These are phyloP conservation scores for Phoenicopterus ruber DNA, from an alignment of 2,113 vertebrate genomes.

Conservation along the genomic window DNA sequence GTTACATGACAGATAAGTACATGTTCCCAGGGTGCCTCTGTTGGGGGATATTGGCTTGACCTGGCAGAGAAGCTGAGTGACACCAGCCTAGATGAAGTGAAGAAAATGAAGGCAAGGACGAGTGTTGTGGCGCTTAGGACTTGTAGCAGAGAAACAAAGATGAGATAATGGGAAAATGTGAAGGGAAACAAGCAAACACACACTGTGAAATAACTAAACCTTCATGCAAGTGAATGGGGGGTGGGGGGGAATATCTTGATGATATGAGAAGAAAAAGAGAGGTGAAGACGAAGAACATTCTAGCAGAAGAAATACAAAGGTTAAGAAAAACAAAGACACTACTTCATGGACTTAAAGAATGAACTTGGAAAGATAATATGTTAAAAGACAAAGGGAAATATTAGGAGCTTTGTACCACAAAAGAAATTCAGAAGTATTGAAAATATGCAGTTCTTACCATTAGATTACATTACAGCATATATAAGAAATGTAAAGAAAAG, in stretches of 20 bases:
- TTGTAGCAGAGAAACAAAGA: neutral
- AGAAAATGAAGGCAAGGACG: neutral
- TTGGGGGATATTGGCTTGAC: neutral
- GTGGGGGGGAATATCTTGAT: neutral
- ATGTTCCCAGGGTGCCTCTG: neutral
- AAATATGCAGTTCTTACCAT: neutral
- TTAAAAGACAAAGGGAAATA: neutral
- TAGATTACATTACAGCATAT: neutral
- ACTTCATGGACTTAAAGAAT: neutral
- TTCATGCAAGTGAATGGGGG: neutral
- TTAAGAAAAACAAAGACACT: neutral
- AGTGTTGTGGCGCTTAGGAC: neutral
- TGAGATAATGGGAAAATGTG: accelerated
- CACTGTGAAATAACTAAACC: neutral
- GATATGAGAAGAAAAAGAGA: neutral
- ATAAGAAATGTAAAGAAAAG: neutral
- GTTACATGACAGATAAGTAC: neutral
- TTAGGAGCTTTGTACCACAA: neutral
- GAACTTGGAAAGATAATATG: neutral
- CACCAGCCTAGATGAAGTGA: neutral
- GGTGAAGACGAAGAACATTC: neutral
- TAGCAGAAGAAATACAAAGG: neutral
- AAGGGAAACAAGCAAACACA: neutral
- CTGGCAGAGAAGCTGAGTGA: neutral
- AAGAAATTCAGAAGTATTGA: neutral